Base-by-base conservation (phyloP, 1,140 invertebrate genomes). In the Platyura marginata region DNA sequence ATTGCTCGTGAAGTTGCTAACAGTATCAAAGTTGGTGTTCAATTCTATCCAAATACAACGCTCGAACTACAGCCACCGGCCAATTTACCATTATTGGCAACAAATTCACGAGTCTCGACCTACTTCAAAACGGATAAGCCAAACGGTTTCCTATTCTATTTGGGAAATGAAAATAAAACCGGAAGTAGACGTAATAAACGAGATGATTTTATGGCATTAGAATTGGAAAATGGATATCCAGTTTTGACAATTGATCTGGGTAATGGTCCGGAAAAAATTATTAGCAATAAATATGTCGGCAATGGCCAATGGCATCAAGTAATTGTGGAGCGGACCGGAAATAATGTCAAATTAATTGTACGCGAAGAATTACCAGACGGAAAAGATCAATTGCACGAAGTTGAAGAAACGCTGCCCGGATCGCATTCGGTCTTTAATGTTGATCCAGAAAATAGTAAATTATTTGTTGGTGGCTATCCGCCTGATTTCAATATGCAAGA, bases 131-230 rank as follows among this genome's bases (percentile, higher is more conserved):
- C 93, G 0, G 63, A 70, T 5, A 72, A 84, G 36, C 69, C 72
- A 0, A 74, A 90, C 54, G 91, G 88, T 3, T 74, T 96, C 44
- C 55, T 97, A 0, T 55, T 91, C 6, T 97, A 91, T 57, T 65
- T 96, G 44, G 93, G 93, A 45, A 94, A 92, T 63, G 82, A 81
- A 46, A 74, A 75, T 37, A 81, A 75, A 47, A 73, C 76, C 0
- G 40, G 42, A 13, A 42, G 41, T 3, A 22, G 21, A 32, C 39
- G 44, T n/a, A 47, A 52, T 18, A 52, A 57, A 39, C 55, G 85
- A 74, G 80, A 86, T 48, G 94, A 98, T 55, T 98, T 86, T 57
- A 81, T 98, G 71, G 82, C 89, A 9, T 53, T 97, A n/a, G 77
- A 93, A 56, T 70, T 98, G 19, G 74, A 84, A 56, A 79, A 84